phyloP scores from a whole-genome alignment of 2,888 invertebrate genomes.

The Steinernema carpocapsae region DNA sequence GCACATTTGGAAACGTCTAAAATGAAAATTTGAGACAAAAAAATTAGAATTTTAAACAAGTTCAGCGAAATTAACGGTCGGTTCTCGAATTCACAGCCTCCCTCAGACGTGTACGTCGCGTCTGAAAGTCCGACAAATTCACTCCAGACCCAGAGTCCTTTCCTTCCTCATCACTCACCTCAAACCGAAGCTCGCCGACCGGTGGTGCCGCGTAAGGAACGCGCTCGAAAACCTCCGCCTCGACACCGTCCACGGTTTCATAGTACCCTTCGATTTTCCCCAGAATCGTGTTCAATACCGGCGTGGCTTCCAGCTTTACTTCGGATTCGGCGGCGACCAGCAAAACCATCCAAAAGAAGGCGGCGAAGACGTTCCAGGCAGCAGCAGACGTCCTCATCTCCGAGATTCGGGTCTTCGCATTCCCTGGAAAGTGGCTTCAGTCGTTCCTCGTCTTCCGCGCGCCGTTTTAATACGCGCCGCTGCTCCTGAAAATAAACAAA shows the following conservation, averaged over 20 bases:
- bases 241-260: conserved; percentile 16
- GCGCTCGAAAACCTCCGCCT: conserved; percentile 25
- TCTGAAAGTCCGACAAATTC: too few species aligned
- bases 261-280: conserved; percentile 13
- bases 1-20: too few species aligned
- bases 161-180: not conserved
- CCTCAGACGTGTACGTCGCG: too few species aligned
- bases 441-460: not conserved
- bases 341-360: not conserved
- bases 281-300: not conserved
- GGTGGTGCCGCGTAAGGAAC: conserved; percentile 24
- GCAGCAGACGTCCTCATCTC: too few species aligned
- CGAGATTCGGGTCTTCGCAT: too few species aligned
- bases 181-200: conserved; percentile 1
- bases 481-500: not conserved
- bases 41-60: too few species aligned
- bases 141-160: too few species aligned
- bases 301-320: not conserved
- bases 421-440: too few species aligned
- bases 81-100: too few species aligned
- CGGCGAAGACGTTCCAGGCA: not conserved
- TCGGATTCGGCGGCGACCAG: not conserved
- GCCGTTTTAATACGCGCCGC: not conserved
- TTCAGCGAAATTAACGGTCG: too few species aligned
- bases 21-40: too few species aligned